Evolutionary conservation across 2,797 vertebrate genomes (phyloP).

Genomic region (Coluber constrictor): DNA sequence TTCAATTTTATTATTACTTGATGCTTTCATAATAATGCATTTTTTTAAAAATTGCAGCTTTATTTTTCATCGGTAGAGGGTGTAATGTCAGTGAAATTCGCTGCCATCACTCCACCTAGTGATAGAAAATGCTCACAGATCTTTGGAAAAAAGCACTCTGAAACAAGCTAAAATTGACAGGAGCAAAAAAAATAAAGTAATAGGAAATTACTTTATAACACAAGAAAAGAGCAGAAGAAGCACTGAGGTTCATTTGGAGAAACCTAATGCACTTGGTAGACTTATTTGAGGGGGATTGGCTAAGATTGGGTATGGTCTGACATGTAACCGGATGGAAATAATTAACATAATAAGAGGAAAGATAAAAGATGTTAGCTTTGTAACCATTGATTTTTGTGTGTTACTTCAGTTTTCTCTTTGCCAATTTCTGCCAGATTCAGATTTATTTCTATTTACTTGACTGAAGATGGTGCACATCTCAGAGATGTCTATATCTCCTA

Average conservation of each 20-base stretch:
- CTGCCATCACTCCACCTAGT: background rate
- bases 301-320: background rate
- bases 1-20: background rate
- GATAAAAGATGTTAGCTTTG: constrained; percentile 1
- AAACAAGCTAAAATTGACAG: background rate
- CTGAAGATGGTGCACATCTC: constrained; percentile 24
- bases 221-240: background rate
- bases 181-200: background rate
- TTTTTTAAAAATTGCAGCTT: background rate
- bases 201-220: background rate
- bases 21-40: background rate
- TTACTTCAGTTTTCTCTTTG: constrained; percentile 28
- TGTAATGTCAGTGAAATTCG: background rate
- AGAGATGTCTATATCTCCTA: constrained; percentile 21
- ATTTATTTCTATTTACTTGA: constrained; percentile 33
- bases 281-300: background rate
- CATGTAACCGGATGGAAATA: background rate
- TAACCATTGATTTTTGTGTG: constrained; percentile 8
- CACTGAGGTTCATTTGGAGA: background rate
- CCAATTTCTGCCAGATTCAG: constrained; percentile 7
- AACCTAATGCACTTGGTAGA: background rate
- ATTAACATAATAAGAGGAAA: background rate
- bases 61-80: background rate
- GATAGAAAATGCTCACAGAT: background rate
- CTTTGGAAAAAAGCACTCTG: background rate